These are phyloP conservation scores for Hemitrygon akajei DNA, from an alignment of 2,797 vertebrate genomes.

Conservation along the genomic window DNA sequence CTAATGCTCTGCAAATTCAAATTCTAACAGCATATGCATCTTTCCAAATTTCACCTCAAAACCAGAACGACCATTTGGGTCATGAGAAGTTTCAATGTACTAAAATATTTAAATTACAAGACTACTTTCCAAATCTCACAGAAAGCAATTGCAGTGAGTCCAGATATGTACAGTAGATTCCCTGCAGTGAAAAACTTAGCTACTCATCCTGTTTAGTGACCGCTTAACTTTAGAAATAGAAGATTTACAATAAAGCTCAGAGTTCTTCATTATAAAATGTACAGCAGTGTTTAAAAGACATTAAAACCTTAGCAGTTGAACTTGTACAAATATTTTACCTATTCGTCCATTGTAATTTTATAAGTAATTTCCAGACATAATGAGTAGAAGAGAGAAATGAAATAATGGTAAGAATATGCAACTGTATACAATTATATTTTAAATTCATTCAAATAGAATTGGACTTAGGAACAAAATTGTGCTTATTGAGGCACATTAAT, in stretches of 20 bases:
- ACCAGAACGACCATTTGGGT: background rate
- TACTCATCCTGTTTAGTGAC: too few species aligned
- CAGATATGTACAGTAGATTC: too few species aligned
- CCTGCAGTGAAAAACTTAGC: background rate
- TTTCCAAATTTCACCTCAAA: slow-evolving; percentile 4
- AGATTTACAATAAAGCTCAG: background rate
- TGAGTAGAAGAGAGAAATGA: background rate
- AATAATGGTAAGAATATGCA: background rate
- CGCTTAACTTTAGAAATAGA: background rate
- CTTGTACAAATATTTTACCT: background rate
- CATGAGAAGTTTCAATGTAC: background rate
- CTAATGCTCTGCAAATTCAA: too few species aligned
- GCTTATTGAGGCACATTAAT: too few species aligned
- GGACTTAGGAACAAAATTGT: too few species aligned
- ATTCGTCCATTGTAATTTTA: background rate
- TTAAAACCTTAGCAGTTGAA: background rate
- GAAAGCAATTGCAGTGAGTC: background rate
- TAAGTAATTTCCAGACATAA: background rate
- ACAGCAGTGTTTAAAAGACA: background rate
- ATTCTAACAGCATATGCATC: background rate
- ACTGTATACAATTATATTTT: background rate
- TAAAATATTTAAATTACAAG: background rate
- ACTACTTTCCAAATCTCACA: background rate
- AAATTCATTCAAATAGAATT: background rate
- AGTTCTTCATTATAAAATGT: background rate